Conservation (phyloP, 1,140 invertebrate genomes). For the Neuroterus valhalla region DNA sequence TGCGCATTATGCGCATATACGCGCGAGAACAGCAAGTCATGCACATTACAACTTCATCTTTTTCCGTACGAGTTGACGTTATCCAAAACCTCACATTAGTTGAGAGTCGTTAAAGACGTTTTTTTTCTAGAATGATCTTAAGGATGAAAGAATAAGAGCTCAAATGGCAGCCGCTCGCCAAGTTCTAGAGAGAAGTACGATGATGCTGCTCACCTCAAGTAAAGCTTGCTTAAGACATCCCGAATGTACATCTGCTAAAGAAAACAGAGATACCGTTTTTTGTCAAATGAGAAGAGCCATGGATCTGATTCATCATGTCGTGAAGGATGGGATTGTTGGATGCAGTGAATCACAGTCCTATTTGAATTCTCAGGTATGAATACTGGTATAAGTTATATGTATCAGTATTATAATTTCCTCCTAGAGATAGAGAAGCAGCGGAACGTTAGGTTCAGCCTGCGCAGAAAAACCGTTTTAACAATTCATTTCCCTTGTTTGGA, state of each 20-base stretch:
- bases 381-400: no score
- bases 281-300: slow-evolving; percentile 97
- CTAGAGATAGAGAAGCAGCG: no score
- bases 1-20: no score
- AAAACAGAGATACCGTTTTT: slow-evolving; percentile 97
- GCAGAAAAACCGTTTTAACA: no score
- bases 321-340: slow-evolving; percentile 92
- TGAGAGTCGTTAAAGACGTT: slow-evolving; percentile 9
- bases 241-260: slow-evolving; percentile 92
- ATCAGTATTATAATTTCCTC: no score
- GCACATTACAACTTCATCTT: no score
- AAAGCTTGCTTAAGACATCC: slow-evolving; percentile 97
- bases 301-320: slow-evolving; percentile 98
- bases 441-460: no score
- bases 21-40: no score
- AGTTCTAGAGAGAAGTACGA: slow-evolving; percentile 97
- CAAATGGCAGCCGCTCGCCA: slow-evolving; percentile 97
- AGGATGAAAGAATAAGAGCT: slow-evolving; percentile 94
- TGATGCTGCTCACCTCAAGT: slow-evolving; percentile 97
- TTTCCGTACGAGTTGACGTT: no score
- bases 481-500: no score
- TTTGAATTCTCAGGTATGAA: slow-evolving; percentile 70
- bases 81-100: no score
- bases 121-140: slow-evolving; percentile 86
- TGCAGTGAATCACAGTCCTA: slow-evolving; percentile 74